Evolutionary conservation across 1,140 invertebrate genomes (phyloP).

Genomic region (Aphis craccivora): DNA sequence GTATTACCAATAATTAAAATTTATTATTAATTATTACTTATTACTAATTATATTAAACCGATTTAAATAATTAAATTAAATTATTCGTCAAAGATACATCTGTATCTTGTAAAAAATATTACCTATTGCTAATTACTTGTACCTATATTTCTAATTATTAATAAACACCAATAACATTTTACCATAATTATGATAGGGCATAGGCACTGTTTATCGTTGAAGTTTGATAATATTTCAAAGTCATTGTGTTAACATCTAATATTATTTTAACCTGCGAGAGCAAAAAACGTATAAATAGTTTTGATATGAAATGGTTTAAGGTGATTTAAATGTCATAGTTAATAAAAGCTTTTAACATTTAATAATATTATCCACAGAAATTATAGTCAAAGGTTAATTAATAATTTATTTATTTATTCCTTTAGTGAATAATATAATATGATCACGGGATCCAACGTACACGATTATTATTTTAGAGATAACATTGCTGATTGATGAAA

Average conservation of each 20-base stretch:
- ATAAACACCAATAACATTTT: constrained; percentile 3
- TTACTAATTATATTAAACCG: neutral
- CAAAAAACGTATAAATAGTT: constrained; percentile 9
- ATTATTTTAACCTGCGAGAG: constrained; percentile 6
- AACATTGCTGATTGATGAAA: neutral
- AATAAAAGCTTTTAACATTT: neutral
- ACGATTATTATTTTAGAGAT: neutral
- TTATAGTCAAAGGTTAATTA: constrained; percentile 11
- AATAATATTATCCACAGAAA: neutral
- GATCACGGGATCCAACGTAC: neutral
- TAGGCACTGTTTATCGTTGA: neutral
- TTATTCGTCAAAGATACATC: neutral
- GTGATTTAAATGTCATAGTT: constrained; percentile 30
- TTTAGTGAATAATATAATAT: neutral
- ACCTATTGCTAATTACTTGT: neutral
- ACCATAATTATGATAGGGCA: neutral
- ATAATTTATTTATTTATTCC: constrained; percentile 22
- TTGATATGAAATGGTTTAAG: neutral
- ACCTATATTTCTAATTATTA: neutral
- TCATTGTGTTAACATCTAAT: constrained; percentile 12
- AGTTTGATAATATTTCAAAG: constrained; percentile 8
- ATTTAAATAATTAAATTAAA: neutral
- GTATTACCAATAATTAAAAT: no score
- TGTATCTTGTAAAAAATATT: neutral
- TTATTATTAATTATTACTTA: no score